A percentile compares a stretch with the other conserved stretches of the same genome.
Evolutionary conservation across 2,113 vertebrate genomes (phyloP).

Genomic region (Tympanuchus pallidicinctus): DNA sequence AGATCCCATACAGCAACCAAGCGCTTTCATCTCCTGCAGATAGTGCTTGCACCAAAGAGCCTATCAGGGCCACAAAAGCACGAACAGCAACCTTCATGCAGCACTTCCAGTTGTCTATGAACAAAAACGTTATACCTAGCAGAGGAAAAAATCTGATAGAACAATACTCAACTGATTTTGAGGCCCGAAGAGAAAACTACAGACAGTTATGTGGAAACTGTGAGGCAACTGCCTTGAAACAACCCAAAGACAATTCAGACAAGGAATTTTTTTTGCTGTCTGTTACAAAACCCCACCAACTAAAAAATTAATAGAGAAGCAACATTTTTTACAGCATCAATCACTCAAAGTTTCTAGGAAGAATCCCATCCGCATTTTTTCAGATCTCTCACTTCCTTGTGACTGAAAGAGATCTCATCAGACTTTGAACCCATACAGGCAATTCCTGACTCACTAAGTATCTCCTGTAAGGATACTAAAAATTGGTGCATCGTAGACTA

Average conservation of each 20-base stretch:
- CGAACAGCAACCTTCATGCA: neutral
- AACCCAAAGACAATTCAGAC: neutral
- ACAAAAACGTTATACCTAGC: fast-evolving
- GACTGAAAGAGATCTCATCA: neutral
- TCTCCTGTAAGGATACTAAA: neutral
- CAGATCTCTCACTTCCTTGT: neutral
- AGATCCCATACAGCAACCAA: neutral
- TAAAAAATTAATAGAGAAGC: neutral
- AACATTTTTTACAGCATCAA: neutral
- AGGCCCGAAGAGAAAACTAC: neutral
- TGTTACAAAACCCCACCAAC: neutral
- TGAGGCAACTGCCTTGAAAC: neutral
- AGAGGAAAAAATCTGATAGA: neutral
- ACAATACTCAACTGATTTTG: neutral
- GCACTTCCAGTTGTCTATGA: fast-evolving
- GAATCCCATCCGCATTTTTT: neutral
- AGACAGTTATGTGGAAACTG: fast-evolving
- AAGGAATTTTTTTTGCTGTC: neutral
- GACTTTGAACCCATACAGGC: neutral
- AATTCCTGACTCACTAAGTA: neutral
- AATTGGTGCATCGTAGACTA: neutral
- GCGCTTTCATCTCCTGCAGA: neutral
- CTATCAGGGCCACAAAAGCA: neutral
- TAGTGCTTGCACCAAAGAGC: fast-evolving
- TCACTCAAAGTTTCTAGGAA: neutral